Evolutionary conservation across 2,113 vertebrate species (phyloP), one percentile per base, ranked within the genome.

Genomic region (Oceanodroma tethys): DNA sequence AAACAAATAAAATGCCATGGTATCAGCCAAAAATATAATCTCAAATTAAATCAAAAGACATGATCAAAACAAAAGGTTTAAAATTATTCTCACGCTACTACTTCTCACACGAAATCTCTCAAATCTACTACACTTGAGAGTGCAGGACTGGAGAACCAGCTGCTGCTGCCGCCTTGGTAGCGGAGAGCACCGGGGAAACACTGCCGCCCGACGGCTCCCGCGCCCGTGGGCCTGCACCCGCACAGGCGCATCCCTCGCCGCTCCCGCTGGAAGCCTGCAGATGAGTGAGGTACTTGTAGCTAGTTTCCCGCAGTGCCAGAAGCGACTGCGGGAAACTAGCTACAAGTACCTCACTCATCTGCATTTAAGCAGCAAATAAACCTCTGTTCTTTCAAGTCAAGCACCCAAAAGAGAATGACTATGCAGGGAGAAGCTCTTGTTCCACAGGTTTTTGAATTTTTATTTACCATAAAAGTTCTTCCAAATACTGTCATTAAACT

Each of bases 301-400:
- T n/a, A n/a, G n/a, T n/a, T n/a, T n/a, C n/a, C n/a, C n/a, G n/a
- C n/a, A n/a, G n/a, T n/a, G n/a, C n/a, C n/a, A n/a, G n/a, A n/a
- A n/a, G n/a, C n/a, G n/a, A n/a, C n/a, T n/a, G n/a, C 2, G 17
- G 78, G 53, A 93, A 90, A 75, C 16, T 10, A 80, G 11, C 45
- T 72, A 10, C 38, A 81, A 60, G 34, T 22, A 83, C 38, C 42
- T 47, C 60, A 22, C 36, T 40, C 19, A 15, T 68, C 36, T 75
- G 56, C 55, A 19, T 56, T 72, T n/a, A 68, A 89, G 60, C 34
- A 74, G 53, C 75, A 89, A 95, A 72, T 42, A 68, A 72, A 48
- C 34, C n/a, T 81, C 76, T 36, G 18, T 27, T 79, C 70, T 84
- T 95, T 96, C 76, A 96, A 93, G 76, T 75, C 56, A 91, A 53